Evolutionary conservation across 2,888 invertebrate genomes (phyloP), one percentile per base, ranked within the genome.

Genomic region (Drosophila merina): DNA sequence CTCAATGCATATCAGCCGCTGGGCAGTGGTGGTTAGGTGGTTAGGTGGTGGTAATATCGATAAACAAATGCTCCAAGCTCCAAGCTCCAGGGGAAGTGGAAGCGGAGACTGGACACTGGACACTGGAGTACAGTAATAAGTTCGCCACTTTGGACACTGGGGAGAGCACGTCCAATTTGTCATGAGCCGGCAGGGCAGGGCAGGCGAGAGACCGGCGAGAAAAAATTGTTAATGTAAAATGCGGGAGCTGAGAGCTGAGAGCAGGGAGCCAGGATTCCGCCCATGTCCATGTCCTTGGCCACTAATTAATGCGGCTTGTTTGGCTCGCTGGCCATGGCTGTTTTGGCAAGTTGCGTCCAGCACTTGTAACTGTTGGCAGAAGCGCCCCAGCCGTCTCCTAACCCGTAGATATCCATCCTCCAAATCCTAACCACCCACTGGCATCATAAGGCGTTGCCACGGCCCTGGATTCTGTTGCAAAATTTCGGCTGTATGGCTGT

Each of bases 301-400:
- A 86, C 85, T 82, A 82, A 86, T 82, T 86, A 82, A 86, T 82
- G 81, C 87, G 72, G 76, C 82, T 85, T 86, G 87, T 82, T 81
- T 74, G 69, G 74, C 72, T 59, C 69, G 55, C 47, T 58, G 57
- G 51, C 44, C 47, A 38, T 58, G 63, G 57, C 75, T 70, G 52
- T 58, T 69, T 70, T 49, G 78, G 63, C 63, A 66, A 60, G 44
- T 60, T 57, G 62, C 38, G 56, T 52, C 57, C 60, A 52, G 57
- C 56, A 49, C 63, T 64, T 47, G 64, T 77, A 74, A 72, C 55
- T 76, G 62, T 48, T 49, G 60, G 56, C 28, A 52, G 30, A 40
- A 31, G 42, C 57, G 38, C 31, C 66, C 45, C 45, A 28, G 30
- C 67, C 30, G 12, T 12, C 30, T 26, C 28, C 7, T 36, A 33